phyloP scores from a whole-genome alignment of 2,888 invertebrate genomes.

The Apamea crenata region DNA sequence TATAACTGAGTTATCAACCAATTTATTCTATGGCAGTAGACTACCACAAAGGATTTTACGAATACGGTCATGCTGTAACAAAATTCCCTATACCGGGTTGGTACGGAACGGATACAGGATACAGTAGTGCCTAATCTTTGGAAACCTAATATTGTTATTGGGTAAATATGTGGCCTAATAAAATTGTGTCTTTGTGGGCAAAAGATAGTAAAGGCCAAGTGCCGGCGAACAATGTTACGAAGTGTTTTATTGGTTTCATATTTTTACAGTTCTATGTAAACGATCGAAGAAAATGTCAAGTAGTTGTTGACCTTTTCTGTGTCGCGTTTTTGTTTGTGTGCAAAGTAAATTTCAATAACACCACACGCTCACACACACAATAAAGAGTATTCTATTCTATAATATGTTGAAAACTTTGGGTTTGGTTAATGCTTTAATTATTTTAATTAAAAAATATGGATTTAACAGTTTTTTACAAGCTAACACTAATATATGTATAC shows the following conservation, averaged over 20 bases:
- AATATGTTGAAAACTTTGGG: too few species aligned
- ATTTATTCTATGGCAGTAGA: neutral
- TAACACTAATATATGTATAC: too few species aligned
- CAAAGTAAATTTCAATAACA: neutral
- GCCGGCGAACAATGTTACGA: neutral
- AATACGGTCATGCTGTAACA: conserved; percentile 4
- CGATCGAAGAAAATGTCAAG: neutral
- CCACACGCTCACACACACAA: too few species aligned
- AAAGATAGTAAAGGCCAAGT: too few species aligned
- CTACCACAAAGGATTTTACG: conserved; percentile 1
- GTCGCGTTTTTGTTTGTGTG: neutral
- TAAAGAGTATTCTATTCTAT: too few species aligned
- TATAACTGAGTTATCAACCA: neutral
- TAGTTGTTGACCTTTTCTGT: neutral
- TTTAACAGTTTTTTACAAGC: too few species aligned
- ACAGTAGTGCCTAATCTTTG: conserved; percentile 5
- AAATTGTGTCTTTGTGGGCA: conserved; percentile 8
- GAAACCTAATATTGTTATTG: conserved; percentile 27
- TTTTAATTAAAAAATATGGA: too few species aligned
- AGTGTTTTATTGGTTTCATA: neutral
- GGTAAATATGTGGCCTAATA: neutral
- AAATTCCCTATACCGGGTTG: conserved; percentile 15
- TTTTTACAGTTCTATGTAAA: neutral
- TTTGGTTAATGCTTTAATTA: too few species aligned
- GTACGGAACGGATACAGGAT: neutral